Base-by-base conservation (phyloP, 2,797 vertebrate species). In the Kryptolebias ocellatus region DNA sequence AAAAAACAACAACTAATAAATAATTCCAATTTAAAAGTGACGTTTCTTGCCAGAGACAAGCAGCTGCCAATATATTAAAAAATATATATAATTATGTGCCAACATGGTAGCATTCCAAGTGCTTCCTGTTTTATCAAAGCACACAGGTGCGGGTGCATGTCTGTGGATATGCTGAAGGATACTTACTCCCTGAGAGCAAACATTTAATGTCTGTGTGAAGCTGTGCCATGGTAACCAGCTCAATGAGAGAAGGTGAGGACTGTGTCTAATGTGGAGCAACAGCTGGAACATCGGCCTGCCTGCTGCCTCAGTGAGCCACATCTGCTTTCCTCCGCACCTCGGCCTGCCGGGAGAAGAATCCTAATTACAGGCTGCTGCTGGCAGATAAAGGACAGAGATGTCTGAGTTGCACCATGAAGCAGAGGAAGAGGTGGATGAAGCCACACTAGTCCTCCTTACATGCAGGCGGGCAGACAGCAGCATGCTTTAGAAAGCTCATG, bases 281-380 rank as follows among this genome's bases (percentile, higher is more conserved):
- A 92, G 90, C 91, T 92, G 92, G 84, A 89, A 89, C 89, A 84
- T 90, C 81, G 59, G 84, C 89, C 84, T 72, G 74, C 82, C 85
- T 80, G 71, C 79, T 87, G 82, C 87, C 86, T 89, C 88, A 46
- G 69, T 58, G 78, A 86, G 83, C 86, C 87, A 93, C 93, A 94
- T 94, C 94, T 94, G 94, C 87, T 94, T 92, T 94, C 87, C 86
- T 89, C 61, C 79, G 86, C 24, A 80, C 74, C 51, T 27, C 69
- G 79, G 81, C 91, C 90, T 86, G 83, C 90, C 89, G 92, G 88
- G 91, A 93, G 86, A 83, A 87, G 90, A 93, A 93, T 93, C 90
- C 89, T 93, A 94, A 94, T 94, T 92, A 94, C 88, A 92, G 91
- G 87, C 89, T 83, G 87, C 87, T 84, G 78, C 85, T 81, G 86